These are phyloP conservation scores for Triplophysa dalaica DNA, from an alignment of 2,113 vertebrate genomes.

Conservation along the genomic window DNA sequence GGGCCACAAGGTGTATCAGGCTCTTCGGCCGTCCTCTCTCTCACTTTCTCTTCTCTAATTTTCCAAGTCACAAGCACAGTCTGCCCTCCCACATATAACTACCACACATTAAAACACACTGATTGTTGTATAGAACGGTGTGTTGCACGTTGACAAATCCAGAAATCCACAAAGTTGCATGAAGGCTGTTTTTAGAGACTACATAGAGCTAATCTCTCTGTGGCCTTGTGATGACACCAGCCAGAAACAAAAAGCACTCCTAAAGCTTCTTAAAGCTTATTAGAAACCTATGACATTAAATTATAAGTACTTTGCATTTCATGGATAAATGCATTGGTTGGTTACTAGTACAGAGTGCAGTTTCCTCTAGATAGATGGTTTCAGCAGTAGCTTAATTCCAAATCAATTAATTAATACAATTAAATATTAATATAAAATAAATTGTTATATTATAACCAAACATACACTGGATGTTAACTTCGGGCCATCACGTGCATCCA, in stretches of 20 bases:
- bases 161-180: neutral
- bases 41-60: neutral
- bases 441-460: too few relatives aligned
- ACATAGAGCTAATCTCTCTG: neutral
- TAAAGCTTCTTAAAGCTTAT: neutral
- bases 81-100: neutral
- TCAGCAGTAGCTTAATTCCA: too few relatives aligned
- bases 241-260: neutral
- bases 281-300: neutral
- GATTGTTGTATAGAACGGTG: too few relatives aligned
- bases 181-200: neutral
- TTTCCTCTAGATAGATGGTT: neutral
- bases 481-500: too few relatives aligned
- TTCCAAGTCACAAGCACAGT: conserved; percentile 49
- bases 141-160: neutral
- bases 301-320: neutral
- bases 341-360: neutral
- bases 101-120: neutral
- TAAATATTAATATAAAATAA: too few relatives aligned
- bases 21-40: neutral
- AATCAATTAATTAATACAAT: too few relatives aligned
- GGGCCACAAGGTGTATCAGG: neutral
- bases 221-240: neutral
- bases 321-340: neutral
- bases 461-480: too few relatives aligned